A percentile compares a stretch with the other conserved stretches of the same genome.
phyloP scores from a whole-genome alignment of 2,113 vertebrate genomes.

The Misgurnus mizolepis region DNA sequence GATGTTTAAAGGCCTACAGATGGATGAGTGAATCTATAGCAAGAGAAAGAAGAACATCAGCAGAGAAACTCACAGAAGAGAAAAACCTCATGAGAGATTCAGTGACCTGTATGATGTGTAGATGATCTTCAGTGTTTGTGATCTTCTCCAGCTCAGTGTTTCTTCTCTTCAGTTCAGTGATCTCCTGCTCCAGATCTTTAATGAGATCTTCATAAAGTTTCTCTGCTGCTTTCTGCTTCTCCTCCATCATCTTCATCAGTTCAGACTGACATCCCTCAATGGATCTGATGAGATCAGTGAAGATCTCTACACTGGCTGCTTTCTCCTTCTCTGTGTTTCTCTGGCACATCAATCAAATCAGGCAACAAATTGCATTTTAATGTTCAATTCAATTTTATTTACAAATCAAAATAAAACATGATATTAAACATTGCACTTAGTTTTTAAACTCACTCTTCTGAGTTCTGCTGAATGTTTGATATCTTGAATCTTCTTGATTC shows the following conservation, averaged over 20 bases:
- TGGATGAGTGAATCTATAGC: no score
- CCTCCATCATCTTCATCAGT: constrained; percentile 35
- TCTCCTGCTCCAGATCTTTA: constrained; percentile 44
- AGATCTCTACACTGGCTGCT: neutral
- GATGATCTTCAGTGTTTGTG: no score
- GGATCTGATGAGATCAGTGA: constrained; percentile 20
- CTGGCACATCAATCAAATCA: neutral
- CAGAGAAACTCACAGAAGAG: no score
- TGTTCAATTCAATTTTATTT: neutral
- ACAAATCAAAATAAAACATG: neutral
- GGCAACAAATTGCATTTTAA: no score
- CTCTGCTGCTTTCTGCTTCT: constrained; percentile 38
- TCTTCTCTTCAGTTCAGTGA: constrained; percentile 34
- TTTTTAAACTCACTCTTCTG: neutral
- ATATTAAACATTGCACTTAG: neutral
- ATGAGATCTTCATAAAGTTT: constrained; percentile 34
- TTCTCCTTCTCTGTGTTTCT: constrained; percentile 7
- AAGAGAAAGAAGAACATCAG: no score
- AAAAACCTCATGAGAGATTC: no score
- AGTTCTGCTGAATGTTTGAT: neutral
- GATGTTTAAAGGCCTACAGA: neutral
- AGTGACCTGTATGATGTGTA: no score
- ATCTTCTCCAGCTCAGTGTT: neutral
- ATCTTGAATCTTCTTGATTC: neutral
- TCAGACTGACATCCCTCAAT: constrained; percentile 33